Evolutionary conservation across 2,888 invertebrate genomes (phyloP).

Genomic region (Frankliniella intonsa): DNA sequence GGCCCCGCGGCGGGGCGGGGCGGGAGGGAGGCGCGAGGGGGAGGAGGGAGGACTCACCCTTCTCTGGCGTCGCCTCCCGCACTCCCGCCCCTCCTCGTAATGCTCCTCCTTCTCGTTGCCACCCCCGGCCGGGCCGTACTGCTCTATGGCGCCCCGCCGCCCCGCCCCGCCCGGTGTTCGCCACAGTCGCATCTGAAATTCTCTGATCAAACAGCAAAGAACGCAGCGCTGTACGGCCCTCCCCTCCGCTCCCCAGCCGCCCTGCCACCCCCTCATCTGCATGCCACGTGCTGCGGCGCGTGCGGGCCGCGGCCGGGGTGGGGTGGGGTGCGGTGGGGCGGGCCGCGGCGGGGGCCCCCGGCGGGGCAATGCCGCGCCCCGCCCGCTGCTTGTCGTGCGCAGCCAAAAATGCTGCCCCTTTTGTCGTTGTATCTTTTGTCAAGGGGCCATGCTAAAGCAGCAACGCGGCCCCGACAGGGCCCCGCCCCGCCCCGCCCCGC

Average conservation of each 20-base stretch:
- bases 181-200: background rate
- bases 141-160: background rate
- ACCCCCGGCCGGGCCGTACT: background rate
- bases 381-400: background rate
- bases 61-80: background rate
- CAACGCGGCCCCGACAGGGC: too few relatives aligned
- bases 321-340: background rate
- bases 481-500: too few relatives aligned
- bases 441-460: too few relatives aligned
- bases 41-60: background rate
- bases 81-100: background rate
- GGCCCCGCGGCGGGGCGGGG: background rate
- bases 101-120: background rate
- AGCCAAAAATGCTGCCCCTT: slow-evolving; percentile 1
- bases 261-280: background rate
- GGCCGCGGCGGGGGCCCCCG: background rate
- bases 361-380: background rate
- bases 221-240: background rate
- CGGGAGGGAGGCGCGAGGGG: too few relatives aligned
- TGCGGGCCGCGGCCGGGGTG: background rate
- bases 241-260: background rate
- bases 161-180: background rate
- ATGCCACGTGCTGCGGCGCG: background rate
- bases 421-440: slow-evolving; percentile 20
- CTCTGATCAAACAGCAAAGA: background rate